phyloP scores from a whole-genome alignment of 2,888 invertebrate species.

The Ectemnius cavifrons region DNA sequence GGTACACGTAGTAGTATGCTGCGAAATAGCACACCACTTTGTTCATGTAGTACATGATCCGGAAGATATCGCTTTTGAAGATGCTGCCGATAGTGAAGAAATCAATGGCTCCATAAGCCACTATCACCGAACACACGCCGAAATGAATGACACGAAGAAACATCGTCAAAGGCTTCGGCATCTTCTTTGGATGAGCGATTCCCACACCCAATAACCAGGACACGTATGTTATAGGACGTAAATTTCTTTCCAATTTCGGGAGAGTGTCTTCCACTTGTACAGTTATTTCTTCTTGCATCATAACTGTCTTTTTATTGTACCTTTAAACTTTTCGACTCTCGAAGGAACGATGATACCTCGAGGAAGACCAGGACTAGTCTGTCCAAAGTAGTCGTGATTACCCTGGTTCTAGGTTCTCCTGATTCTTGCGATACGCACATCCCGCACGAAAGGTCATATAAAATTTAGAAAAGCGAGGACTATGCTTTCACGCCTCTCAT shows the following conservation, averaged over 20 bases:
- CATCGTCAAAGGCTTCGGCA: slow-evolving; percentile 53
- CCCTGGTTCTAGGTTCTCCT: background rate
- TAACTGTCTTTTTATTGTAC: background rate
- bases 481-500: background rate
- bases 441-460: slow-evolving; percentile 6
- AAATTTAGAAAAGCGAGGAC: slow-evolving; percentile 22
- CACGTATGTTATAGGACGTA: slow-evolving; percentile 59
- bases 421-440: slow-evolving; percentile 7
- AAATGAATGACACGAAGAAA: slow-evolving; percentile 63
- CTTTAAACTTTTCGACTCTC: too few species aligned
- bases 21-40: slow-evolving; percentile 64
- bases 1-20: slow-evolving; percentile 67
- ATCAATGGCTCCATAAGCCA: slow-evolving; percentile 66
- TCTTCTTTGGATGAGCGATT: slow-evolving; percentile 54
- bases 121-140: slow-evolving; percentile 63
- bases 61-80: slow-evolving; percentile 66
- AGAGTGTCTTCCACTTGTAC: slow-evolving; percentile 49
- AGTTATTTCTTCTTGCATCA: slow-evolving; percentile 57
- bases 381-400: background rate
- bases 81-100: slow-evolving; percentile 64
- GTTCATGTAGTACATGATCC: slow-evolving; percentile 70
- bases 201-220: slow-evolving; percentile 68
- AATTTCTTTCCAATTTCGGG: slow-evolving; percentile 48
- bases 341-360: background rate
- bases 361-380: background rate